Evolutionary conservation across 2,113 vertebrate species (phyloP), one percentile per base, ranked within the genome.

Genomic region (Dendrocopos noguchii): DNA sequence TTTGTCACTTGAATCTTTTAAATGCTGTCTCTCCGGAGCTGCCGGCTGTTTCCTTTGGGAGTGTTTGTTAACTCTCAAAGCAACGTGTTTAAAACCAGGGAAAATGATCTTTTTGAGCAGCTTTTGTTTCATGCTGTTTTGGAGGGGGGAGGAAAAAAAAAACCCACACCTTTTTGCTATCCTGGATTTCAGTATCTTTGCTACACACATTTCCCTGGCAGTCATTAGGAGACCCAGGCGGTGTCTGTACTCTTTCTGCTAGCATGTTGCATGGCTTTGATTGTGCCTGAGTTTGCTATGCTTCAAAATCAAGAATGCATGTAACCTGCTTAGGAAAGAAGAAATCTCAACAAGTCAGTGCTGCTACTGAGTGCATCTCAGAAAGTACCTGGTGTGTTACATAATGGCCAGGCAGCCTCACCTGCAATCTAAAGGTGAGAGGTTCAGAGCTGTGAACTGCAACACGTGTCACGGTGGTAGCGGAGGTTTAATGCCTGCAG

Each of bases 1-100:
- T 92, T 73, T 80, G 66, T 91, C 91, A 46, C 76, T 90, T 59
- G 34, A 65, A 36, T 86, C 46, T 93, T 93, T 65, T 59, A 75
- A 47, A 25, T 88, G 77, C 33, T 4, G 7, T 77, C 79, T 88
- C 47, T 64, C 52, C 67, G 70, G 74, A 88, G 75, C 86, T 87
- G 55, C 59, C 64, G 84, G 66, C 81, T 88, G 20, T 42, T 85
- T 88, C 87, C 67, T 85, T 66, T 28, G 73, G 75, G 72, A 83
- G 31, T 15, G 81, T 59, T 89, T 88, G 65, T 94, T 66, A 81
- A 56, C 39, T 55, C 44, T 72, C 83, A 70, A 27, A 88, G 42
- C 28, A 70, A 33, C 8, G 4, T 36, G n/a, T 74, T 68, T 27
- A 55, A 78, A 93, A 61, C 2, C 17, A 14, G 39, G n/a, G 12